Base-by-base conservation (phyloP, 2,888 invertebrate genomes). In the Mesorhabditis sp. region DNA sequence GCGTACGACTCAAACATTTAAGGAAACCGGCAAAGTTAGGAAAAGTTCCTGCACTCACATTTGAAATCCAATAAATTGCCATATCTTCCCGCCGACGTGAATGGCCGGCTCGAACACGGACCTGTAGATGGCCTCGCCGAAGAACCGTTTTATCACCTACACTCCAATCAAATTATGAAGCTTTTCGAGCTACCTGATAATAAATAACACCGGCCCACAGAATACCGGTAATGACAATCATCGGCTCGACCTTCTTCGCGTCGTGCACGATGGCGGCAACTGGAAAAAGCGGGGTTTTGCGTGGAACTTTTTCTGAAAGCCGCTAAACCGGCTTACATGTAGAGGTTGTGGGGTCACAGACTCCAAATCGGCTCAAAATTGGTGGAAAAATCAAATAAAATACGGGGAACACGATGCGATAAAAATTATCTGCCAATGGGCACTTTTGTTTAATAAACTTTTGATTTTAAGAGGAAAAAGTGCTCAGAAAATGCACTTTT, bases 181-280 rank as follows among this genome's bases (percentile, higher is more conserved):
- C 58, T 10, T 13, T 50, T 50, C 58, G 58, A 50, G 7, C n/a
- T 50, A 50, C 58, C n/a, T 50, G 58, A 50, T 50, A 50, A 50
- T 50, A 50, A 13, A 50, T 10, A 50, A 50, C 7, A n/a, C 7
- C 10, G 7, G 58, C 58, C 58, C 58, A 50, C 10, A 50, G 58
- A n/a, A 50, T 50, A 13, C 58, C 58, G n/a, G 10, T 50, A n/a
- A 50, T 50, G 7, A 50, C n/a, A 10, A 10, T 13, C 58, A 50
- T 50, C n/a, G 58, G 58, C n/a, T 50, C 58, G 58, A 50, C 58
- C n/a, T 50, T 50, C 58, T 50, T 50, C n/a, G 58, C 7, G n/a
- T 50, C 58, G 58, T 50, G 58, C 58, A 50, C 58, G n/a, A n/a
- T 50, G 58, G 58, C 58, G 58, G 58, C 58, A 13, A 50, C 58